These are phyloP conservation scores for Vicugna pacos DNA, from an alignment of 2,113 vertebrate species.

Conservation along the genomic window DNA sequence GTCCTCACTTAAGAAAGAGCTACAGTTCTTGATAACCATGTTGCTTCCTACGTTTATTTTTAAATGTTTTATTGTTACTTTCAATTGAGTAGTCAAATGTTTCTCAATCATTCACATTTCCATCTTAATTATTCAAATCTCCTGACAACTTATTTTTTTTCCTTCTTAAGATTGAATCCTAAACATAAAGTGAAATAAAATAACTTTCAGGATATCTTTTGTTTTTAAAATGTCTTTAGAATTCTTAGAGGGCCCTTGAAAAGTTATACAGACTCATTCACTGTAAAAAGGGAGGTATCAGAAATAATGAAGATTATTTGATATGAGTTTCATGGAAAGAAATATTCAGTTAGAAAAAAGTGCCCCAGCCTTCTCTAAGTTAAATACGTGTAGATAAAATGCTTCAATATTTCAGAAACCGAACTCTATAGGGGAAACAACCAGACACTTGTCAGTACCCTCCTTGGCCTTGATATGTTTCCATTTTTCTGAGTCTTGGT, in stretches of 20 bases:
- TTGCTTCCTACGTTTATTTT: background rate
- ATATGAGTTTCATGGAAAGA: background rate
- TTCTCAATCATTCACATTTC: background rate
- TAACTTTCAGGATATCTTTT: background rate
- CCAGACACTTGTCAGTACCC: background rate
- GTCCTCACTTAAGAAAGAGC: background rate
- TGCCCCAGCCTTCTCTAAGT: background rate
- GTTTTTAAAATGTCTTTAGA: background rate
- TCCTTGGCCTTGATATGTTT: background rate
- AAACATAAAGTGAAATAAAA: background rate
- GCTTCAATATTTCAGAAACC: background rate
- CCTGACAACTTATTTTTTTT: background rate
- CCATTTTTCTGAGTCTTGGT: background rate
- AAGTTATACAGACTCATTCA: background rate
- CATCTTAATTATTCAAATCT: background rate
- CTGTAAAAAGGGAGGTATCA: background rate
- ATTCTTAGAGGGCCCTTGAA: background rate
- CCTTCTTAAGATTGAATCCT: background rate
- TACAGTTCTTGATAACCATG: background rate
- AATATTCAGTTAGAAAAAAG: background rate
- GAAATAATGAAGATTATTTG: background rate
- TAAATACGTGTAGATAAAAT: background rate
- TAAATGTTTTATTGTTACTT: background rate
- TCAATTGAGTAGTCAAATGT: background rate
- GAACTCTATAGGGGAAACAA: too few relatives aligned